Percentiles rank a stretch among this genome's conserved stretches.
These are phyloP conservation scores for Drusus annulatus DNA, from an alignment of 1,140 invertebrate genomes.

Conservation along the genomic window DNA sequence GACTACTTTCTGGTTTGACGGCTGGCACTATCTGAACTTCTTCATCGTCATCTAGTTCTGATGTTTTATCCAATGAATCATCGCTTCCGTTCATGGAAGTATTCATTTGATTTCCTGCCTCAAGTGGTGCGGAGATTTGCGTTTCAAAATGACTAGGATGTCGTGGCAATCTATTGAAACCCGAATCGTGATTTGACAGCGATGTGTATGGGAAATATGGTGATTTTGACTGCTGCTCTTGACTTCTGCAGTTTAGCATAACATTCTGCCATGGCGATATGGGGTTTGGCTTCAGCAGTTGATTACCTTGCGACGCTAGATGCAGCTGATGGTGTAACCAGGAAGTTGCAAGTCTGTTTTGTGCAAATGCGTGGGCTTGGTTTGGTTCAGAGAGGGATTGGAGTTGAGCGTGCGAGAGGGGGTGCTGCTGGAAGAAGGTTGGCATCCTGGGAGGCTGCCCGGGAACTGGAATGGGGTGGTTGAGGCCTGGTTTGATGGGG, in stretches of 20 bases:
- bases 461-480: slow-evolving; percentile 57
- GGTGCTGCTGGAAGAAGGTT: slow-evolving; percentile 67
- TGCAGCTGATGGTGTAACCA: slow-evolving; percentile 73
- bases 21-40: slow-evolving; percentile 62
- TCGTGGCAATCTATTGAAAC: slow-evolving; percentile 43
- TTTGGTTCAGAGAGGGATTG: slow-evolving; percentile 61
- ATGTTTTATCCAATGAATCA: slow-evolving; percentile 75
- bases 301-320: slow-evolving; percentile 67
- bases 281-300: slow-evolving; percentile 67
- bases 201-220: slow-evolving; percentile 65
- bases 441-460: slow-evolving; percentile 54
- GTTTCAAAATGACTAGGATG: slow-evolving; percentile 40
- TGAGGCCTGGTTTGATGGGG: slow-evolving; percentile 59
- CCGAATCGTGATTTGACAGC: slow-evolving; percentile 58
- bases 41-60: slow-evolving; percentile 72
- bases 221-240: slow-evolving; percentile 62
- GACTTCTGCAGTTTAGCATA: slow-evolving; percentile 68
- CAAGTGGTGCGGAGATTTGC: slow-evolving; percentile 63
- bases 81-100: slow-evolving; percentile 70
- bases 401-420: slow-evolving; percentile 62
- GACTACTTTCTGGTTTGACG: slow-evolving; percentile 61
- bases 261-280: slow-evolving; percentile 72
- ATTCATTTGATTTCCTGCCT: slow-evolving; percentile 60
- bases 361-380: slow-evolving; percentile 63
- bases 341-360: slow-evolving; percentile 72